A percentile compares a stretch with the other conserved stretches of the same genome.
Evolutionary conservation across 2,888 invertebrate genomes (phyloP).

Genomic region (Xiphydria camelus): DNA sequence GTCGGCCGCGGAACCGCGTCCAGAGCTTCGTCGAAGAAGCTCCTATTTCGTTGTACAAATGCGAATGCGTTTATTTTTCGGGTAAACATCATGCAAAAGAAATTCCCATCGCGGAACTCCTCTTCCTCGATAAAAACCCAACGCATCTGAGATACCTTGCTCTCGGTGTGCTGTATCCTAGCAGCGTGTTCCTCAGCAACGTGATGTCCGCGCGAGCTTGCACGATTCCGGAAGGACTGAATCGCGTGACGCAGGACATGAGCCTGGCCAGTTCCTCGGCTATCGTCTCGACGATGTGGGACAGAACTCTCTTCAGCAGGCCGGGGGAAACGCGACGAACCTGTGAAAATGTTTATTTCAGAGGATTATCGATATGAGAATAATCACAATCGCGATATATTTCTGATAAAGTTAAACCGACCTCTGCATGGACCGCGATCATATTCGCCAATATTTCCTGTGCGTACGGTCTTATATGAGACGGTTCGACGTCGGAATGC

Average conservation of each 20-base stretch:
- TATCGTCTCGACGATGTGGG: conserved; percentile 86
- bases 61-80: conserved; percentile 38
- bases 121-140: no score
- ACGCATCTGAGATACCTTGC: conserved; percentile 69
- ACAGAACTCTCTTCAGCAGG: conserved; percentile 72
- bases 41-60: no score
- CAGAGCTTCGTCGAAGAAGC: conserved; percentile 80
- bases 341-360: conserved; percentile 57
- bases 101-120: conserved; percentile 23
- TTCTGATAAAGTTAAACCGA: conserved; percentile 39
- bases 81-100: no score
- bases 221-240: conserved; percentile 71
- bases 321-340: conserved; percentile 78
- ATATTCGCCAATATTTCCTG: conserved; percentile 85
- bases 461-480: conserved; percentile 83
- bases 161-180: conserved; percentile 67
- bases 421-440: conserved; percentile 77
- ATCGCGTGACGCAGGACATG: conserved; percentile 76
- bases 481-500: conserved; percentile 75
- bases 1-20: conserved; percentile 74
- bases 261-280: conserved; percentile 90
- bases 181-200: conserved; percentile 69
- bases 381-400: neutral
- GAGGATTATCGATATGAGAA: neutral
- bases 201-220: conserved; percentile 81